phyloP scores from a whole-genome alignment of 2,797 vertebrate species.

The Tokudaia tokunoshimensis region DNA sequence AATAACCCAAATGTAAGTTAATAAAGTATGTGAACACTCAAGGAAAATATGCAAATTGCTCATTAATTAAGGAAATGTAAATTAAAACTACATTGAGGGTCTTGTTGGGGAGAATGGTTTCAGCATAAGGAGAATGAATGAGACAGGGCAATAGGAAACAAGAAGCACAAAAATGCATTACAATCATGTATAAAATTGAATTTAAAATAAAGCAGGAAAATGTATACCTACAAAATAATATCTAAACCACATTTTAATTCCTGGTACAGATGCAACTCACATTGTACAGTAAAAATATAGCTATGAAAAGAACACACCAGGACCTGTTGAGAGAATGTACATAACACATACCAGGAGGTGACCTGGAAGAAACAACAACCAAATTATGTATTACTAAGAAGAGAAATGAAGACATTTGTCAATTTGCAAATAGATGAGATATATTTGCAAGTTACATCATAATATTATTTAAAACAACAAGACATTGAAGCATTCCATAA shows the following conservation, averaged over 20 bases:
- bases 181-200: background rate
- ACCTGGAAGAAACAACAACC: background rate
- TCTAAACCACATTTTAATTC: background rate
- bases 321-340: background rate
- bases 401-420: background rate
- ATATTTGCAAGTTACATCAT: background rate
- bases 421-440: background rate
- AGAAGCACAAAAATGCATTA: background rate
- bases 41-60: background rate
- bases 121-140: too few species aligned
- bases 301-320: background rate
- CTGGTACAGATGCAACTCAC: background rate
- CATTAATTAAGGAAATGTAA: background rate
- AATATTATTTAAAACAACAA: background rate
- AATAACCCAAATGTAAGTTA: background rate
- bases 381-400: too few species aligned
- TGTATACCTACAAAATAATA: background rate
- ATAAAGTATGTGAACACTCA: constrained; percentile 13
- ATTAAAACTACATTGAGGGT: background rate
- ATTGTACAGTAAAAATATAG: background rate
- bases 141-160: background rate
- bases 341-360: background rate
- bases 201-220: background rate
- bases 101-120: background rate
- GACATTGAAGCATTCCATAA: background rate